phyloP scores from a whole-genome alignment of 92 coral and sea anemone species.

The Epizoanthus rinbou region DNA sequence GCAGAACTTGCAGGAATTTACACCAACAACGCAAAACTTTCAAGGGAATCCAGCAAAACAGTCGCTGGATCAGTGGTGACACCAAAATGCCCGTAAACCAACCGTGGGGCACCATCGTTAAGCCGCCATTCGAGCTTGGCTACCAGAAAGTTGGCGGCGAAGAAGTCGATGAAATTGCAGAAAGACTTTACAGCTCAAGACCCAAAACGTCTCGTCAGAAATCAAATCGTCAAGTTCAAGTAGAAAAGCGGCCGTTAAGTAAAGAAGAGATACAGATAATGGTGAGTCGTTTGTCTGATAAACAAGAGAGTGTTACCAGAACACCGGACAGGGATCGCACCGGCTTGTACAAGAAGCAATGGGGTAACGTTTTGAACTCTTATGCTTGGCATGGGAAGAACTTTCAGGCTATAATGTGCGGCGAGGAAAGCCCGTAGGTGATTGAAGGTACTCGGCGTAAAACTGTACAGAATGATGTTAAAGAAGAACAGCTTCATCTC shows the following conservation, averaged over 20 bases:
- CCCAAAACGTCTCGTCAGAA: slow-evolving; percentile 47
- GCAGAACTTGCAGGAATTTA: neutral
- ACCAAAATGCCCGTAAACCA: slow-evolving; percentile 50
- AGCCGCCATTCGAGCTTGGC: slow-evolving; percentile 91
- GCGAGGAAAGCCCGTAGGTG: slow-evolving; percentile 88
- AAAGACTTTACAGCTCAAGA: slow-evolving; percentile 59
- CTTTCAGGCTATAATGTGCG: slow-evolving; percentile 93
- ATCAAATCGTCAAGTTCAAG: slow-evolving; percentile 49
- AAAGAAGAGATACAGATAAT: slow-evolving; percentile 69
- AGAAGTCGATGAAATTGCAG: slow-evolving; percentile 79
- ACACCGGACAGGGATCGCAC: slow-evolving; percentile 84
- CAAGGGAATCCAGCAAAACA: too few species aligned
- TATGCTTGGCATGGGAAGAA: slow-evolving; percentile 97
- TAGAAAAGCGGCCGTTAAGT: slow-evolving; percentile 67
- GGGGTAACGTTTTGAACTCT: slow-evolving; percentile 90
- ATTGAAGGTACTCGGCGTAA: neutral
- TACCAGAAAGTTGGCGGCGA: slow-evolving; percentile 76
- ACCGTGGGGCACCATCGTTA: slow-evolving; percentile 93
- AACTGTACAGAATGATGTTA: neutral
- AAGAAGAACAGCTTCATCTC: too few species aligned
- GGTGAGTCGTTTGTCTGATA: slow-evolving; percentile 87
- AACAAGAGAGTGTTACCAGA: slow-evolving; percentile 63
- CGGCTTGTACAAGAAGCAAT: slow-evolving; percentile 72
- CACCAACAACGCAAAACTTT: too few species aligned
- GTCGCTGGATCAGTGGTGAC: too few species aligned